Conservation (phyloP, 2,797 vertebrate genomes). For the Apogon hyalosoma region DNA sequence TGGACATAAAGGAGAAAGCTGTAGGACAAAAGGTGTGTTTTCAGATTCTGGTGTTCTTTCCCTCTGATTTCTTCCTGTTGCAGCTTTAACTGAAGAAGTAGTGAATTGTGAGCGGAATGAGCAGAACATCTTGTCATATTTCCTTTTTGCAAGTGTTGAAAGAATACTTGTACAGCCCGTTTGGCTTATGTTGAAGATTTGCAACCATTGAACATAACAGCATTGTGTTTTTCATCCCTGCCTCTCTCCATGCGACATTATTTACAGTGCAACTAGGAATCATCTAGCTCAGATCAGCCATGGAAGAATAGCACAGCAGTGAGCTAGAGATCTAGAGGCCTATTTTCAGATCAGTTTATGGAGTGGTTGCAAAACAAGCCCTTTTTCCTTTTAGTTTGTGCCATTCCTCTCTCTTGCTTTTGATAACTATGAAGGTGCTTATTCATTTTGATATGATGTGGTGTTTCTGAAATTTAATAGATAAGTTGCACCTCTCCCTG, state of each 20-base stretch:
- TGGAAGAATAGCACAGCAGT: conserved; percentile 4
- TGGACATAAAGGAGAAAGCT: no score
- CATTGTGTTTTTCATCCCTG: not conserved
- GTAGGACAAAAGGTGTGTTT: no score
- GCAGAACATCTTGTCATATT: not conserved
- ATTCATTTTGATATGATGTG: conserved; percentile 7
- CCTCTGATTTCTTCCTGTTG: no score
- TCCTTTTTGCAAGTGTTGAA: not conserved
- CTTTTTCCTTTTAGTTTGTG: conserved; percentile 13
- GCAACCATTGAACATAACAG: not conserved
- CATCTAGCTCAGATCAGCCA: conserved; percentile 5
- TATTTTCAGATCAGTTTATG: conserved; percentile 3
- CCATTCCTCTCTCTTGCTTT: conserved; percentile 4
- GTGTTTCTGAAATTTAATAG: conserved; percentile 14
- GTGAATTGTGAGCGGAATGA: not conserved
- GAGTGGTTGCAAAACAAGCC: not conserved
- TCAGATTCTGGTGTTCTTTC: no score
- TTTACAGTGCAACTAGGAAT: conserved; percentile 1
- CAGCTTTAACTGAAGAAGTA: no score
- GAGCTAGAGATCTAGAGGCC: conserved; percentile 2
- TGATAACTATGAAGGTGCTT: not conserved
- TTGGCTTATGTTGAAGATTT: not conserved
- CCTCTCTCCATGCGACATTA: not conserved
- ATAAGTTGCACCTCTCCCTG: not conserved
- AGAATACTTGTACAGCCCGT: not conserved